Evolutionary conservation across 2,113 vertebrate species (phyloP).

Genomic region (Polyodon spathula): DNA sequence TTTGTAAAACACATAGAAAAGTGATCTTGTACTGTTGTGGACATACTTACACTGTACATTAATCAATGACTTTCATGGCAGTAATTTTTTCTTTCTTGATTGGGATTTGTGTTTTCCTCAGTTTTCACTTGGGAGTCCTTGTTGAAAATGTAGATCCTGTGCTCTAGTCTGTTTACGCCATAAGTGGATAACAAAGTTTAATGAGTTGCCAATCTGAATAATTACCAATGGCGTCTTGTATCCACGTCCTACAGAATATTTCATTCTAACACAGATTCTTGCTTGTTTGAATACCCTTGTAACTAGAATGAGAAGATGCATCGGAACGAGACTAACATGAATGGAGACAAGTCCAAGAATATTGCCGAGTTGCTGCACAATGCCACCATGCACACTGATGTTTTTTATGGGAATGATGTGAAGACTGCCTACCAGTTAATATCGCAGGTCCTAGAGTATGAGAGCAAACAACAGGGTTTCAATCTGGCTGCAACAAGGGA

Average conservation of each 20-base stretch:
- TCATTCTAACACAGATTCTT: background rate
- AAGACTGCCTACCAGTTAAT: constrained; percentile 79
- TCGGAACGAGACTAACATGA: constrained; percentile 70
- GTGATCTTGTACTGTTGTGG: too few species aligned
- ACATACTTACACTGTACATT: too few species aligned
- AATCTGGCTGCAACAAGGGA: constrained; percentile 80
- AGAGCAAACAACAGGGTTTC: constrained; percentile 80
- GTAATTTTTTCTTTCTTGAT: too few species aligned
- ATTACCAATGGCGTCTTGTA: too few species aligned
- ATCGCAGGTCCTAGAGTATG: constrained; percentile 63
- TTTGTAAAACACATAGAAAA: too few species aligned
- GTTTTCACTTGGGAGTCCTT: too few species aligned
- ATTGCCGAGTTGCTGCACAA: constrained; percentile 66
- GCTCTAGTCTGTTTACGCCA: too few species aligned
- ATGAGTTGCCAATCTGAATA: too few species aligned
- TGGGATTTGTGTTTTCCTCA: too few species aligned
- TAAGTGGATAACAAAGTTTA: too few species aligned
- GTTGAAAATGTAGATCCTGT: too few species aligned
- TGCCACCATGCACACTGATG: constrained; percentile 55
- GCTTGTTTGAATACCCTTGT: background rate
- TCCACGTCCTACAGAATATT: background rate
- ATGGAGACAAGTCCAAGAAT: constrained; percentile 61
- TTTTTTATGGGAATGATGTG: constrained; percentile 76
- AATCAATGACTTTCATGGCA: too few species aligned
- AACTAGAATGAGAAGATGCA: constrained; percentile 79